These are phyloP conservation scores for Drosophila carrolli DNA, from an alignment of 1,140 invertebrate species.

Conservation along the genomic window DNA sequence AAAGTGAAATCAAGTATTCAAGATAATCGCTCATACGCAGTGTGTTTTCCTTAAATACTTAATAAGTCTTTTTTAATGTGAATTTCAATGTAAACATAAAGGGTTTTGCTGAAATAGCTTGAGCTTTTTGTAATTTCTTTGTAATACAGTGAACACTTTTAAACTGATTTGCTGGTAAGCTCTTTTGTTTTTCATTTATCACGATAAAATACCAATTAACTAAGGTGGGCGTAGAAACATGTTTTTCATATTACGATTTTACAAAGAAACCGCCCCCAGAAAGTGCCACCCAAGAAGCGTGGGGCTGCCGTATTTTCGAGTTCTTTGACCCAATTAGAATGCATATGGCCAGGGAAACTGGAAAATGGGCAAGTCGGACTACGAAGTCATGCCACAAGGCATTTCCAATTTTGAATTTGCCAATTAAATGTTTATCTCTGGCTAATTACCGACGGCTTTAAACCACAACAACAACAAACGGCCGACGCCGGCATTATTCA, in stretches of 20 bases:
- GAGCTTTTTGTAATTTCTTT: too few species aligned
- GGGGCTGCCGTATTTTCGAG: background rate
- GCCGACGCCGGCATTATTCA: slow-evolving; percentile 78
- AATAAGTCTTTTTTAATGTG: too few species aligned
- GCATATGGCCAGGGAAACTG: slow-evolving; percentile 46
- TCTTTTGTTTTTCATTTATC: background rate
- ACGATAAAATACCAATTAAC: background rate
- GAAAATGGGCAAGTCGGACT: slow-evolving; percentile 26
- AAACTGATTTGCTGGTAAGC: too few species aligned
- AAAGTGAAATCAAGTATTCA: background rate
- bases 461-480: slow-evolving; percentile 34
- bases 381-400: slow-evolving; percentile 14
- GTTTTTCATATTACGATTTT: background rate
- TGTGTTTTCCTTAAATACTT: background rate
- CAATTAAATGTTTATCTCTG: slow-evolving; percentile 81
- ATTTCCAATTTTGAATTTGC: slow-evolving; percentile 70
- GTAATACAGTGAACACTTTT: too few species aligned
- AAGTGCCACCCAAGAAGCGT: slow-evolving; percentile 26
- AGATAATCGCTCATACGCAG: background rate
- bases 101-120: too few species aligned
- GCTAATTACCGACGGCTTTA: slow-evolving; percentile 58
- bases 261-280: background rate
- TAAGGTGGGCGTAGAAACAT: background rate
- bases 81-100: too few species aligned
- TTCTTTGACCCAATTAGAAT: slow-evolving; percentile 63